A percentile compares a stretch with the other conserved stretches of the same genome.
These are phyloP conservation scores for Eidolon helvum DNA, from an alignment of 2,113 vertebrate genomes.

Conservation along the genomic window DNA sequence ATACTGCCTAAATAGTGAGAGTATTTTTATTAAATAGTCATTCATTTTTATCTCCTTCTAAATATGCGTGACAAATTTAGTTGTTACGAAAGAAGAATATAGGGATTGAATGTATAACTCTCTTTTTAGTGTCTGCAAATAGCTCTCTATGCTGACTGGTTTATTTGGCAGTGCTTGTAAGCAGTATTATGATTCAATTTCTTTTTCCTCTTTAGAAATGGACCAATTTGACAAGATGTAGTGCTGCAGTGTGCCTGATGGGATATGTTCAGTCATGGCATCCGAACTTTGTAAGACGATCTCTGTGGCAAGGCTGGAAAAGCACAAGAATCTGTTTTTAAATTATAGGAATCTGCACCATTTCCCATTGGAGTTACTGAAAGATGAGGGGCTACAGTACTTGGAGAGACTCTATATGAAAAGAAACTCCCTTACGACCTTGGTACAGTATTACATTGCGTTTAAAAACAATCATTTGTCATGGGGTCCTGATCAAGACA, in stretches of 20 bases:
- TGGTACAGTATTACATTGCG: conserved; percentile 86
- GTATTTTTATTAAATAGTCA: neutral
- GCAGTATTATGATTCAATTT: neutral
- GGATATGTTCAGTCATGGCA: conserved; percentile 86
- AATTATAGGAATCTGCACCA: conserved; percentile 95
- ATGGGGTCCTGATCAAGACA: neutral
- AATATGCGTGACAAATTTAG: neutral
- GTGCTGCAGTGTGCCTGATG: conserved; percentile 69
- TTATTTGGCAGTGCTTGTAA: neutral
- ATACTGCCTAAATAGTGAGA: neutral
- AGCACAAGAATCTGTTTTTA: conserved; percentile 96
- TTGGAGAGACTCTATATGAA: conserved; percentile 98
- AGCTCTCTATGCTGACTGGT: neutral
- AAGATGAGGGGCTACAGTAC: conserved; percentile 95
- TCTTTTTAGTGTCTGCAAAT: neutral
- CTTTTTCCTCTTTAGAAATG: conserved; percentile 78
- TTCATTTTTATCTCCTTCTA: neutral
- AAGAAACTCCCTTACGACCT: conserved; percentile 94
- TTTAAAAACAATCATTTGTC: neutral
- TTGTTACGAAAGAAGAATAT: neutral
- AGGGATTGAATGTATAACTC: neutral
- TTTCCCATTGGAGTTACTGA: conserved; percentile 94
- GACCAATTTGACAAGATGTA: conserved; percentile 73
- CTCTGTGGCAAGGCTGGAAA: conserved; percentile 94
- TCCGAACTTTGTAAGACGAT: conserved; percentile 94